Evolutionary conservation across 2,113 vertebrate species (phyloP).

Genomic region (Amphilophus citrinellus): DNA sequence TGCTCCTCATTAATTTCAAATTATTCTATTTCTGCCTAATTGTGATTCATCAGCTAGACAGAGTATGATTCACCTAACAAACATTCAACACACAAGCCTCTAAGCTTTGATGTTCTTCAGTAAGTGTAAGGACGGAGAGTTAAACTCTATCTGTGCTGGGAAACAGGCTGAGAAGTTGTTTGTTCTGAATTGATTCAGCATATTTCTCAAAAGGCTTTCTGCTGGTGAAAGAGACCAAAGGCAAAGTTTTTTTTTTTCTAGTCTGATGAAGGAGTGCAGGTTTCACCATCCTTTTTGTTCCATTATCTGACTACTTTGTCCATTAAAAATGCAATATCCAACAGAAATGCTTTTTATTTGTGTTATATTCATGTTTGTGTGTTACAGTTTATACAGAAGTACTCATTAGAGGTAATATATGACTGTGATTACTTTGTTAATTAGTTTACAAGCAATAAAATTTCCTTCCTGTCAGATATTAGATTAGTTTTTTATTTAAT

Average conservation of each 20-base stretch:
- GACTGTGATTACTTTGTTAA: background rate
- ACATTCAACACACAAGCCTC: background rate
- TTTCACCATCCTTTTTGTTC: background rate
- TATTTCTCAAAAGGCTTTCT: slow-evolving; percentile 39
- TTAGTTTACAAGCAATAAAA: background rate
- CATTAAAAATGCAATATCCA: background rate
- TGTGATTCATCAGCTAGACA: slow-evolving; percentile 22
- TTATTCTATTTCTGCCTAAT: background rate
- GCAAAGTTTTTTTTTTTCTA: background rate
- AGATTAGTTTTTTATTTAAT: background rate
- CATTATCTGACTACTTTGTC: background rate
- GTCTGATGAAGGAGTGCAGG: background rate
- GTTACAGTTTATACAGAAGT: background rate
- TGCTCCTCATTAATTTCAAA: background rate
- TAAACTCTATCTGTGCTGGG: background rate
- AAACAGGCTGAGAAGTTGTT: background rate
- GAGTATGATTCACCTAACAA: slow-evolving; percentile 20
- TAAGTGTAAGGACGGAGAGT: background rate
- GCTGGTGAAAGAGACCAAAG: slow-evolving; percentile 11
- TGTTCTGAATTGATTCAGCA: slow-evolving; percentile 25
- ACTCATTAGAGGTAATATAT: background rate
- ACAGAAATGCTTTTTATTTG: background rate
- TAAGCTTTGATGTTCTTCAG: background rate
- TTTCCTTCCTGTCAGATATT: background rate
- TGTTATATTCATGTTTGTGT: background rate